A percentile compares a stretch with the other conserved stretches of the same genome.
These are phyloP conservation scores for Cololabis saira DNA, from an alignment of 2,113 vertebrate species.

Conservation along the genomic window DNA sequence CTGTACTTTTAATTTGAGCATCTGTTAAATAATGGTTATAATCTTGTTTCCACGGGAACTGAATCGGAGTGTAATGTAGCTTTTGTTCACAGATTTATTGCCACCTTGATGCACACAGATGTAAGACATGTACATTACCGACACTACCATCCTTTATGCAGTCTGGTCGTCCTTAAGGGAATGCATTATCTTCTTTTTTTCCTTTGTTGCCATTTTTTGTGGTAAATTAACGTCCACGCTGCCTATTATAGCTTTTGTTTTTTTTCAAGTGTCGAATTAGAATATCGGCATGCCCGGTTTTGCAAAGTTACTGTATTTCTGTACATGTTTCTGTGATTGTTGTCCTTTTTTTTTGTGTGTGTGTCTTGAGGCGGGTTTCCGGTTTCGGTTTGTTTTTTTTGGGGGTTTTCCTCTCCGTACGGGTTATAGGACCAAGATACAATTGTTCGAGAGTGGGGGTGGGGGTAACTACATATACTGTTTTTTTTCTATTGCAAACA, in stretches of 20 bases:
- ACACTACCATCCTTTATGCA: conserved; percentile 62
- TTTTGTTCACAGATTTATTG: conserved; percentile 70
- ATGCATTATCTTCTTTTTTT: conserved; percentile 78
- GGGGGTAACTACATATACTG: background rate
- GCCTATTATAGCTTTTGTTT: conserved; percentile 79
- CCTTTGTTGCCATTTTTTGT: conserved; percentile 69
- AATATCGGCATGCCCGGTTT: conserved; percentile 84
- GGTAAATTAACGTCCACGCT: conserved; percentile 87
- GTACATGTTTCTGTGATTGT: conserved; percentile 66
- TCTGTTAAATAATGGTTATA: conserved; percentile 16
- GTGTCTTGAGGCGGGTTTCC: background rate
- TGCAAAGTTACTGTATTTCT: conserved; percentile 78
- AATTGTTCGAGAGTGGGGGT: too few species aligned
- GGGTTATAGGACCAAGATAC: background rate
- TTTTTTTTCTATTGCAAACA: background rate
- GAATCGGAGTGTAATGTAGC: conserved; percentile 61
- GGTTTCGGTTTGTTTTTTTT: background rate
- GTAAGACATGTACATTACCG: conserved; percentile 43
- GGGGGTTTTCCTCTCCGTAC: conserved; percentile 20
- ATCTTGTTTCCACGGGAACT: conserved; percentile 52
- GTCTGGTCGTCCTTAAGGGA: conserved; percentile 75
- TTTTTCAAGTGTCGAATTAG: conserved; percentile 74
- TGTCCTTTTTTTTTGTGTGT: background rate
- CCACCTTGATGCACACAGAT: conserved; percentile 63
- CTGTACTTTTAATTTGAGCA: conserved; percentile 35